Evolutionary conservation across 64 coral and sea anemone genomes (phyloP).

Genomic region (Porites lutea): DNA sequence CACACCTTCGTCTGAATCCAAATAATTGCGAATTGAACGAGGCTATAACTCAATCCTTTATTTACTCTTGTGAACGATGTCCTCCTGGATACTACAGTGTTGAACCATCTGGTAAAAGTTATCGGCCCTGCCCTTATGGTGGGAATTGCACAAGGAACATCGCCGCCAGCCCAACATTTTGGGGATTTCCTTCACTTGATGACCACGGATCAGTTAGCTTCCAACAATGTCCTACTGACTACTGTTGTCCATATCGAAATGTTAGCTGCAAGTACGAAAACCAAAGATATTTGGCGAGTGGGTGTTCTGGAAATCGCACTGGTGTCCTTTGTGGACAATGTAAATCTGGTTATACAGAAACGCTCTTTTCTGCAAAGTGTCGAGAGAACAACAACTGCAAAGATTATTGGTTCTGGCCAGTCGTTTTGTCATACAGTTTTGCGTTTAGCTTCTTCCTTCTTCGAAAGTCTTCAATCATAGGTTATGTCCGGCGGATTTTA

Average conservation of each 20-base stretch:
- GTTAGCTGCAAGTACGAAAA: constrained; percentile 18
- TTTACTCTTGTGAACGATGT: constrained; percentile 20
- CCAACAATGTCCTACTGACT: background rate
- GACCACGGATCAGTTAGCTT: background rate
- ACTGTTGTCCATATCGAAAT: constrained; percentile 2
- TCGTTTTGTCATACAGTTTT: background rate
- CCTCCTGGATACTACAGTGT: constrained; percentile 31
- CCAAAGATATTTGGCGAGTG: background rate
- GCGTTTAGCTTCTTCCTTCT: constrained; percentile 52
- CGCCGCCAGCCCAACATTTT: constrained; percentile 44
- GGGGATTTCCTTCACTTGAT: constrained; percentile 23
- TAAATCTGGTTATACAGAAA: constrained; percentile 16
- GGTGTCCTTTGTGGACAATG: constrained; percentile 55
- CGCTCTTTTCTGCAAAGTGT: constrained; percentile 32
- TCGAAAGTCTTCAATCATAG: constrained; percentile 29
- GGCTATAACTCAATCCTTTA: background rate
- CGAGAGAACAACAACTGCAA: background rate
- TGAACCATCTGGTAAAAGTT: background rate
- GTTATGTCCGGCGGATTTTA: background rate
- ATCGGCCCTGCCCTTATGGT: constrained; percentile 38
- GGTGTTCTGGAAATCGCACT: constrained; percentile 63
- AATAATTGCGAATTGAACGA: background rate
- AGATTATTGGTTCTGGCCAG: constrained; percentile 56
- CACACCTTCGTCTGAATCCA: background rate
- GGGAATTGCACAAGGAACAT: constrained; percentile 12